Conservation (phyloP, 2,113 vertebrate genomes). For the Lepus europaeus region DNA sequence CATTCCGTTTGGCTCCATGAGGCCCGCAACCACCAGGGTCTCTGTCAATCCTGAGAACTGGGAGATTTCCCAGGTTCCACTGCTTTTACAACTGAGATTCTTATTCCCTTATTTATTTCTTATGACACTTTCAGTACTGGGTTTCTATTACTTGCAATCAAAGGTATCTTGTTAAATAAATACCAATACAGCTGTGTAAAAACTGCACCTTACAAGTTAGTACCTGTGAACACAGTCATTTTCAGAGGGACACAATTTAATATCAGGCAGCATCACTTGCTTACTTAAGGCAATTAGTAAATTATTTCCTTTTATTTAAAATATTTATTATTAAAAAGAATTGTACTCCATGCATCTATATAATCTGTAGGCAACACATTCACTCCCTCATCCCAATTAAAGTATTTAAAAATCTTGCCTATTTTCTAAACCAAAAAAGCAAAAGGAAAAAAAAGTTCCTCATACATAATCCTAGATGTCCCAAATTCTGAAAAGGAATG, state of each 20-base stretch:
- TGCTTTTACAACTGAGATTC: not conserved
- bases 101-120: not conserved
- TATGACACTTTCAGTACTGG: not conserved
- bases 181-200: constrained; percentile 16
- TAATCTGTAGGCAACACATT: not conserved
- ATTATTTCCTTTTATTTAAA: constrained; percentile 75
- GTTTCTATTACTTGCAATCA: constrained; percentile 1
- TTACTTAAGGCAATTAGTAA: constrained; percentile 72
- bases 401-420: not conserved
- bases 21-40: not conserved
- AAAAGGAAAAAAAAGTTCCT: not conserved
- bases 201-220: constrained; percentile 10
- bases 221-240: constrained; percentile 5
- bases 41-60: not conserved
- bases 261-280: not conserved
- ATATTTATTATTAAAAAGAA: constrained; percentile 71
- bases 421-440: not conserved
- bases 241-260: constrained; percentile 71
- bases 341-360: not conserved
- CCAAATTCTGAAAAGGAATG: constrained; percentile 55
- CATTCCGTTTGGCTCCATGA: not conserved
- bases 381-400: constrained; percentile 44
- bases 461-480: not conserved
- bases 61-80: not conserved
- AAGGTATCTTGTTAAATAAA: constrained; percentile 51